Evolutionary conservation across 2,888 invertebrate species (phyloP).

Genomic region (Drosophila mettleri): DNA sequence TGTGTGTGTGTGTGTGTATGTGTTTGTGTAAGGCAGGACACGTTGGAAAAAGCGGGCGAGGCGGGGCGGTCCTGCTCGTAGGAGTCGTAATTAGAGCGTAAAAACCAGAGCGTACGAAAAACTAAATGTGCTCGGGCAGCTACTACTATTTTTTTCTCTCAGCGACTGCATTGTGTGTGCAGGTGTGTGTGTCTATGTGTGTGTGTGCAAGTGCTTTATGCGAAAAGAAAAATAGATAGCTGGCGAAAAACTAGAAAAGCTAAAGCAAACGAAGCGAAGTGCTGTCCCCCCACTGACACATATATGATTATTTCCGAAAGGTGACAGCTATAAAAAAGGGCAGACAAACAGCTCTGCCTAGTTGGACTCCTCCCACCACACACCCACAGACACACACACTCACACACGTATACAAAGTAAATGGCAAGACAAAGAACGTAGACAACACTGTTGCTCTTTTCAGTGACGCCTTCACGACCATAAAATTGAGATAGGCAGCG

Average conservation of each 20-base stretch:
- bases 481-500: conserved; percentile 44
- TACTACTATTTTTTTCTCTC: conserved; percentile 65
- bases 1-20: conserved; percentile 10
- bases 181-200: conserved; percentile 15
- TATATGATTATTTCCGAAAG: conserved; percentile 81
- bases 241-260: conserved; percentile 76
- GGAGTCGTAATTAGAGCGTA: conserved; percentile 84
- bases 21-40: conserved; percentile 16
- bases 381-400: conserved; percentile 24
- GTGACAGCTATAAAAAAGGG: conserved; percentile 78
- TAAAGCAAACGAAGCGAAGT: conserved; percentile 78
- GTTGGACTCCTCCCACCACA: conserved; percentile 6
- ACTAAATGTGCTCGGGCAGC: conserved; percentile 77
- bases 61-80: conserved; percentile 41
- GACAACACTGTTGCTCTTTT: conserved; percentile 78
- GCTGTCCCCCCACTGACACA: conserved; percentile 75
- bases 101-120: conserved; percentile 84
- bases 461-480: conserved; percentile 39
- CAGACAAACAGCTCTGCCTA: conserved; percentile 47
- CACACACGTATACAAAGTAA: conserved; percentile 51
- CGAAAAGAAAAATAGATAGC: conserved; percentile 78
- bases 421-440: conserved; percentile 58
- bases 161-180: conserved; percentile 48
- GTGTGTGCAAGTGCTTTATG: conserved; percentile 69
- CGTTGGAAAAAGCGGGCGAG: conserved; percentile 3